Conservation (phyloP, 2,888 invertebrate genomes). For the Amphipyra berbera region DNA sequence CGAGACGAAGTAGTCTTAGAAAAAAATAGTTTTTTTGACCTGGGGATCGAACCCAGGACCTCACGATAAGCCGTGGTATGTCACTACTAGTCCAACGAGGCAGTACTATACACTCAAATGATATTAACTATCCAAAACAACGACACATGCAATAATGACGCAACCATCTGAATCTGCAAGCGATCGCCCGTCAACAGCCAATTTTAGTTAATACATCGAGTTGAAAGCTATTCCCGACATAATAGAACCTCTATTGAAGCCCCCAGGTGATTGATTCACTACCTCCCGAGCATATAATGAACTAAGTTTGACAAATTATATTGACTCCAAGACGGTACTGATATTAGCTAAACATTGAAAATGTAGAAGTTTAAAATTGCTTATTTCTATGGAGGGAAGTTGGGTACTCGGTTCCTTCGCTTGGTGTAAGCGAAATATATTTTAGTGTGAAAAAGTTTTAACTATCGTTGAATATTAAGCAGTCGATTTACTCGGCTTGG, state of each 20-base stretch:
- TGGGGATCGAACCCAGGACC: no score
- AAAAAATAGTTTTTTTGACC: no score
- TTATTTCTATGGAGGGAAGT: conserved; percentile 26
- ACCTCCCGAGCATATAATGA: conserved; percentile 42
- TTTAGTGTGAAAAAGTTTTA: conserved; percentile 15
- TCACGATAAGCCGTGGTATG: no score
- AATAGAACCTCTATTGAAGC: conserved; percentile 17
- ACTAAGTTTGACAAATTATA: conserved; percentile 53
- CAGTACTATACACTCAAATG: no score
- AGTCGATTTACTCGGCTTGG: neutral
- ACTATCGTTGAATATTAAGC: conserved; percentile 26
- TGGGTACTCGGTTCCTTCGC: neutral
- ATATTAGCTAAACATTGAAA: conserved; percentile 40
- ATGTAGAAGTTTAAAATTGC: conserved; percentile 44
- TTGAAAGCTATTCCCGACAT: conserved; percentile 15
- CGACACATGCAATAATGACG: no score
- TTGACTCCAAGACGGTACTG: conserved; percentile 33
- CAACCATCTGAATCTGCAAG: neutral
- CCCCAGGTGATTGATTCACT: conserved; percentile 41
- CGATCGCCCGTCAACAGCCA: conserved; percentile 16
- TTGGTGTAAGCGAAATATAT: neutral
- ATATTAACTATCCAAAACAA: no score
- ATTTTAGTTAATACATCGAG: neutral
- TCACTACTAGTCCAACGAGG: no score
- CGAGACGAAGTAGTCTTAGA: no score